A percentile compares a stretch with the other conserved stretches of the same genome.
phyloP scores from a whole-genome alignment of 2,888 invertebrate genomes.

The Macrophya annulata region DNA sequence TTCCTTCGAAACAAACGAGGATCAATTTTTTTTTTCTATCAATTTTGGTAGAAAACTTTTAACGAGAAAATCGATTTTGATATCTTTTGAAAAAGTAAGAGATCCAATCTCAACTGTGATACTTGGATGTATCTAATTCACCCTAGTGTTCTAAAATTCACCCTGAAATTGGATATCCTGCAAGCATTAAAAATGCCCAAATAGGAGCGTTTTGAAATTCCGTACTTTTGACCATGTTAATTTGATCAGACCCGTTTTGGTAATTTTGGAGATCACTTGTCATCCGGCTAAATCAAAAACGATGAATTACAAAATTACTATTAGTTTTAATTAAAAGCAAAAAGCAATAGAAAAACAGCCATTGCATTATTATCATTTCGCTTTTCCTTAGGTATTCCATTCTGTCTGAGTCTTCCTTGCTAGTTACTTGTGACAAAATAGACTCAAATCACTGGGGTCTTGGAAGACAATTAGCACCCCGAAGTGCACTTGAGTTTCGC shows the following conservation, averaged over 20 bases:
- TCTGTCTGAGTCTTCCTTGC: not conserved
- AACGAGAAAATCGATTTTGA: not conserved
- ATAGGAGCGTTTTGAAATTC: not conserved
- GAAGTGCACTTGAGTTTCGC: constrained; percentile 33
- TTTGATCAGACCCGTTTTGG: not conserved
- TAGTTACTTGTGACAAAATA: constrained; percentile 35
- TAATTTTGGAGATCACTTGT: not conserved
- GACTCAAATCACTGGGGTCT: constrained; percentile 21
- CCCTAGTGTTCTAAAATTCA: not conserved
- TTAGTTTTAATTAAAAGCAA: not conserved
- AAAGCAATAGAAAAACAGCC: not conserved
- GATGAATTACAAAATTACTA: not conserved
- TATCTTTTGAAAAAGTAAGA: not conserved
- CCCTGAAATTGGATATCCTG: not conserved
- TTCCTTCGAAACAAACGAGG: not conserved
- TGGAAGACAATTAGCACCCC: constrained; percentile 22
- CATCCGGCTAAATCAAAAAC: not conserved
- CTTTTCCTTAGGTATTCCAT: not conserved
- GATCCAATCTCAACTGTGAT: not conserved
- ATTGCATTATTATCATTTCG: not conserved
- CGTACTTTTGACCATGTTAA: not conserved
- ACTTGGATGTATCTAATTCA: not conserved
- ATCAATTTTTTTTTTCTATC: not conserved
- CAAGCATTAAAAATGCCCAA: not conserved
- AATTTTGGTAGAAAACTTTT: constrained; percentile 10